A percentile compares a stretch with the other conserved stretches of the same genome.
Conservation (phyloP, 1,140 invertebrate species). For the Drosophila saltans region DNA sequence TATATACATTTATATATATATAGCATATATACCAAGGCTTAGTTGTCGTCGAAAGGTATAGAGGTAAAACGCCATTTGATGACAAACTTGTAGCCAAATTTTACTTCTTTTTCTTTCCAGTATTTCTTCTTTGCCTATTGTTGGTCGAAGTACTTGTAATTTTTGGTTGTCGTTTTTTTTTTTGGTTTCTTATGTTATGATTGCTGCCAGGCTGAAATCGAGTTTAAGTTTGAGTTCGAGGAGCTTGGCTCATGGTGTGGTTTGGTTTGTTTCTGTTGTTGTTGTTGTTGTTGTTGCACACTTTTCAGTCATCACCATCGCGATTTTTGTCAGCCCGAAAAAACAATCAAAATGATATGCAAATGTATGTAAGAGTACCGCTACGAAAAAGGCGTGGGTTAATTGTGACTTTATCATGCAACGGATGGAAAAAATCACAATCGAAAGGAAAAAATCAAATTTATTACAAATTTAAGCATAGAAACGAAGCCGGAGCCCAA, state of each 20-base stretch:
- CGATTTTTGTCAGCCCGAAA: conserved; percentile 46
- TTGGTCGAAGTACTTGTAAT: conserved; percentile 48
- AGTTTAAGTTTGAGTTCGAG: conserved; percentile 1
- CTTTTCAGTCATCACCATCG: conserved; percentile 70
- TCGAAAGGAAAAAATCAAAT: conserved; percentile 82
- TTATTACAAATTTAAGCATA: conserved; percentile 82
- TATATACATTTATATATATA: background rate
- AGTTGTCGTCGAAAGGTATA: conserved; percentile 38
- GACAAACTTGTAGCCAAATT: conserved; percentile 66
- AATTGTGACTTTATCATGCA: conserved; percentile 81
- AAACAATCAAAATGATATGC: conserved; percentile 82
- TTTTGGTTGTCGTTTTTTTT: conserved; percentile 36
- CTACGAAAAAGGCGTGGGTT: conserved; percentile 82
- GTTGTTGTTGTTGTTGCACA: conserved; percentile 50
- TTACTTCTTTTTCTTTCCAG: conserved; percentile 21
- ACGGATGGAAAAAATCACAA: conserved; percentile 62
- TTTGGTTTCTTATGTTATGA: conserved; percentile 59
- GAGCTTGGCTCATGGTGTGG: conserved; percentile 23
- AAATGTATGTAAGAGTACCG: conserved; percentile 82
- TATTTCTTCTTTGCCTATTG: conserved; percentile 47
- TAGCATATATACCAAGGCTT: conserved; percentile 2
- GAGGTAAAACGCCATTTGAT: conserved; percentile 67
- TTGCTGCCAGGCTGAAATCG: conserved; percentile 52
- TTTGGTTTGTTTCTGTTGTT: conserved; percentile 8
- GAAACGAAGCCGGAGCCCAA: conserved; percentile 57